Evolutionary conservation across 1,140 invertebrate genomes (phyloP), one percentile per base, ranked within the genome.

Genomic region (Pseudoatta argentina): DNA sequence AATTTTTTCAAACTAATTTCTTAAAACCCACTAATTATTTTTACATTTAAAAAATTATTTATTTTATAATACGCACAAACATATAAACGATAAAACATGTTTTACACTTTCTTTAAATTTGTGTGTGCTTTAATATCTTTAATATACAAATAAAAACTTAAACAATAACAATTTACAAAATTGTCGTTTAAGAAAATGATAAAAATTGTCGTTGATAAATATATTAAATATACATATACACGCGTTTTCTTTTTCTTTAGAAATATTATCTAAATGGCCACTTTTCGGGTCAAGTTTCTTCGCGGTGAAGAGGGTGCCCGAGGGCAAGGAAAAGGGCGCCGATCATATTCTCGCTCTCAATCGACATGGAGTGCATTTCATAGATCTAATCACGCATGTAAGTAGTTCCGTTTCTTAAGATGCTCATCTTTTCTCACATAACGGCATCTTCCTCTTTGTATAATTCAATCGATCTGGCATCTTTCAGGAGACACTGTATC

Each of bases 211-310:
- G 0, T 64, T 18, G 27, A 16, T 18, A n/a, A 39, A 39, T 72
- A 7, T 0, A 73, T 75, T 21, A 34, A 14, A 10, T 21, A 24
- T n/a, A 21, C 27, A 69, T 12, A 7, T 10, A 3, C 6, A 39
- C 16, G 12, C 12, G 3, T 71, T 6, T 71, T 21, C 21, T 12
- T 30, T 34, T 12, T 81, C 12, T 92, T 89, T 93, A 97, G 97
- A 97, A 95, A 98, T 99, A 81, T 95, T 99, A 12, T 98, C 98
- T 88, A 97, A 97, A 91, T 99, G 99, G 99, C 97, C 98, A 57
- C 95, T 99, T 53, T 99, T 99, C 95, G 99, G 99, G 75, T 99
- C 98, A 67, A 99, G 98, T 93, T 99, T 99, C 97, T 99, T 99
- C 96, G 98, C 98, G 3, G 98, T 99, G 30, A 99, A 98, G 94